Percentiles rank a stretch among this genome's conserved stretches.
Evolutionary conservation across 2,888 invertebrate genomes (phyloP).

Genomic region (Netelia inedita): DNA sequence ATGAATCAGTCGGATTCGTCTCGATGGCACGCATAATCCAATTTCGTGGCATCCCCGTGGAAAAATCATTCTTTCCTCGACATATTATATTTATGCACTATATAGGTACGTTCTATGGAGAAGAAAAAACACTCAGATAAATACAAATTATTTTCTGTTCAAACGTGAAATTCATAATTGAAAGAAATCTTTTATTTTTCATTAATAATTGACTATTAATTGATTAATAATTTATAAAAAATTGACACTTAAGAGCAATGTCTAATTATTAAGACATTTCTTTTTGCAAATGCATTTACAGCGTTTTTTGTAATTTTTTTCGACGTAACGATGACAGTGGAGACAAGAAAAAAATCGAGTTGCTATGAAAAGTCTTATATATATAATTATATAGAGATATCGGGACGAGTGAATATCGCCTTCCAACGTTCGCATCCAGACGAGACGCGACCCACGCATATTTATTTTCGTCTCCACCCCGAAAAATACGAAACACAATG

Average conservation of each 20-base stretch:
- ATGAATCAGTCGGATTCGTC: slow-evolving; percentile 60
- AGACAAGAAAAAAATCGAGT: neutral
- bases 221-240: no score
- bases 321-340: no score
- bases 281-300: no score
- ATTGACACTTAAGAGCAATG: no score
- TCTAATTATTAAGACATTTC: no score
- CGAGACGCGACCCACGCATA: slow-evolving; percentile 59
- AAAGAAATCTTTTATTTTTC: no score
- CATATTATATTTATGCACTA: neutral
- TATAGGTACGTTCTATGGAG: neutral
- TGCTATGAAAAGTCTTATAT: neutral
- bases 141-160: neutral
- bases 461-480: slow-evolving; percentile 36
- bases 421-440: slow-evolving; percentile 31
- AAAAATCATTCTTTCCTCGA: slow-evolving; percentile 45
- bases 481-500: slow-evolving; percentile 47
- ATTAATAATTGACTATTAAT: no score
- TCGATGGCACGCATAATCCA: slow-evolving; percentile 57
- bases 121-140: neutral
- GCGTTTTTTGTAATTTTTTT: no score
- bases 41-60: slow-evolving; percentile 48
- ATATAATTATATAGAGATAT: neutral
- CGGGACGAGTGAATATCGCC: slow-evolving; percentile 29
- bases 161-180: no score